Base-by-base conservation (phyloP, 2,888 invertebrate species). In the Osmoderma eremita region DNA sequence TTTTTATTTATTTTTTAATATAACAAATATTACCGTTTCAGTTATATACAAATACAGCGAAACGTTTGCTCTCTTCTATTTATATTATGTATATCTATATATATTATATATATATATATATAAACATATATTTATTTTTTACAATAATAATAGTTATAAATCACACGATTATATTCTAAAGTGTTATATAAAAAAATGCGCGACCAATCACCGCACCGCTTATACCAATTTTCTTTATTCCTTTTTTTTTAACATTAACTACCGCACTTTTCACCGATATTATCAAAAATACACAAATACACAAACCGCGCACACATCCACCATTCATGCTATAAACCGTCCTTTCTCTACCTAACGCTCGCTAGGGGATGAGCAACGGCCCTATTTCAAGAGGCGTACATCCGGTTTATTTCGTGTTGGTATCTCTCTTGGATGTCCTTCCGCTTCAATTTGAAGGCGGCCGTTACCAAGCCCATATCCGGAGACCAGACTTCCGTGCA, bases 401-500 rank as follows among this genome's bases (percentile, higher is more conserved):
- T 95, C 75, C 92, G 87, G 81, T 93, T 93, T 78, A 98, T 95
- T 84, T 95, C 95, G 74, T 91, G 90, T 83, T 94, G 91, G 86
- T 97, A 98, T 75, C 91, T 88, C 73, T 95, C 93, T 84, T 97
- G 95, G 76, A 98, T 97, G 82, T 94, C 94, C 87, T 95, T 97
- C 78, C 98, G 88, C 84, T 97, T 98, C 80, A 98, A 87, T 85
- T 99, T 99, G 85, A 98, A 95, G 63, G 98, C 98, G 73, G 98
- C 98, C 36, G 98, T 99, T 8, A 98, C 96, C 53, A 98, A 88
- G 65, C 97, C 98, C 88, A 93, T 94, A 80, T 98, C 98, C 0
- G 98, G 98, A 0, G 97, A 95, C 98, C 98, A 99, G 69, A 93
- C 91, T 78, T 98, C 98, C 61, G 91, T 87, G 80, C 94, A 93